A percentile compares a stretch with the other conserved stretches of the same genome.
Conservation (phyloP, 2,797 vertebrate species). For the Simalia tracyae region DNA sequence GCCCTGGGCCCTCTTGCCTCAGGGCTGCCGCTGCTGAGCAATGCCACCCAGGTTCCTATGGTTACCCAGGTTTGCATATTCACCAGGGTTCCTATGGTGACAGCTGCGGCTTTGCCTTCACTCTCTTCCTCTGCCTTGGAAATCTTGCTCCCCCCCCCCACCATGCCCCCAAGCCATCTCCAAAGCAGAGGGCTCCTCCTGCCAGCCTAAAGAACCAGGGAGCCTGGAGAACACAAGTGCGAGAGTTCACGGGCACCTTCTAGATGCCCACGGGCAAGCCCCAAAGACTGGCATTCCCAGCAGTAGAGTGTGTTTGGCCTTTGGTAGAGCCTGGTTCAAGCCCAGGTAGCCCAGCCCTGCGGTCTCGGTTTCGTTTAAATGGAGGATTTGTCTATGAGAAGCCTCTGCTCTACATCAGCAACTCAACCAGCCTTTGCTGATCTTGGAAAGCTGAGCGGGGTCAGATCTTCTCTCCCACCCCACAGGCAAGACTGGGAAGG, state of each 20-base stretch:
- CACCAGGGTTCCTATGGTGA: constrained; percentile 28
- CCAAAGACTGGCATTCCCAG: neutral
- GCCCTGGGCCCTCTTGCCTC: neutral
- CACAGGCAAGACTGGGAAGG: too few species aligned
- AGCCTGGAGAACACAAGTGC: too few species aligned
- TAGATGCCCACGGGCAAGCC: neutral
- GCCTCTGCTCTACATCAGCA: too few species aligned
- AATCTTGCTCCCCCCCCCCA: neutral
- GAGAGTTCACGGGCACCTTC: neutral
- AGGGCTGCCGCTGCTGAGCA: neutral
- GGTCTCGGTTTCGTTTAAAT: neutral
- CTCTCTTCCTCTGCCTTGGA: neutral
- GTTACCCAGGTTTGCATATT: constrained; percentile 28
- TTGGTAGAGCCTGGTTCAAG: neutral
- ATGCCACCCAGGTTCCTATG: constrained; percentile 13
- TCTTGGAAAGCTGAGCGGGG: too few species aligned
- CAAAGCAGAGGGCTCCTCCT: neutral
- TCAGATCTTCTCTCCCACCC: too few species aligned
- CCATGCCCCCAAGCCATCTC: neutral
- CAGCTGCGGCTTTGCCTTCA: neutral
- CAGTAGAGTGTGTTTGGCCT: neutral
- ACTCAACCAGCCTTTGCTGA: too few species aligned
- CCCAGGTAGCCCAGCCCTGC: too few species aligned
- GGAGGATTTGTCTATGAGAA: too few species aligned
- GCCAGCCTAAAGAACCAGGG: neutral